Percentiles rank a stretch among this genome's conserved stretches.
phyloP scores from a whole-genome alignment of 1,140 invertebrate species.

The Frieseomelitta varia region DNA sequence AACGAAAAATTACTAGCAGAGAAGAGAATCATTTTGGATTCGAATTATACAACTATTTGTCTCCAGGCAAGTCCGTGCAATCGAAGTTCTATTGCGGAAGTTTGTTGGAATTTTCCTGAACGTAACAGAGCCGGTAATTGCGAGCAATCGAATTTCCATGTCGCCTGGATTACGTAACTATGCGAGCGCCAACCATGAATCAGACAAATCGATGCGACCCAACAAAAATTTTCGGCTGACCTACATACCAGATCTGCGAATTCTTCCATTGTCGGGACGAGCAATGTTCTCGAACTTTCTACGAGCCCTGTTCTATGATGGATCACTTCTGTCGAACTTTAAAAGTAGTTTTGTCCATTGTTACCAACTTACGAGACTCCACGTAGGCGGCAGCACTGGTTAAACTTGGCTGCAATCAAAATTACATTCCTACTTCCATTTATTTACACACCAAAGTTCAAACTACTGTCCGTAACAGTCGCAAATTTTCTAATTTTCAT shows the following conservation, averaged over 20 bases:
- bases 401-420: background rate
- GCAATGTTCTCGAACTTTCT: slow-evolving; percentile 2
- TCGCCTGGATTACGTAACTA: slow-evolving; percentile 51
- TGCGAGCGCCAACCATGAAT: slow-evolving; percentile 24
- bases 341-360: background rate
- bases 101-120: background rate
- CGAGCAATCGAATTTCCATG: slow-evolving; percentile 45
- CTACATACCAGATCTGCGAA: slow-evolving; percentile 35
- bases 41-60: background rate
- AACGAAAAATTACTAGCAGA: no score
- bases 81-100: no score
- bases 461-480: no score
- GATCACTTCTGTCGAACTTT: background rate
- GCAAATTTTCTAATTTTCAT: no score
- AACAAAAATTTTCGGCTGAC: slow-evolving; percentile 56
- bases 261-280: slow-evolving; percentile 9
- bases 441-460: background rate
- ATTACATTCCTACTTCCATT: background rate
- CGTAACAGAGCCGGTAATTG: background rate
- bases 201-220: slow-evolving; percentile 37
- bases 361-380: background rate
- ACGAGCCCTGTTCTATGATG: background rate
- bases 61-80: no score
- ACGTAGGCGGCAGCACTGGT: no score
- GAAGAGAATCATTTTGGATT: background rate